These are phyloP conservation scores for Luehdorfia chinensis DNA, from an alignment of 1,140 invertebrate genomes.

Conservation along the genomic window DNA sequence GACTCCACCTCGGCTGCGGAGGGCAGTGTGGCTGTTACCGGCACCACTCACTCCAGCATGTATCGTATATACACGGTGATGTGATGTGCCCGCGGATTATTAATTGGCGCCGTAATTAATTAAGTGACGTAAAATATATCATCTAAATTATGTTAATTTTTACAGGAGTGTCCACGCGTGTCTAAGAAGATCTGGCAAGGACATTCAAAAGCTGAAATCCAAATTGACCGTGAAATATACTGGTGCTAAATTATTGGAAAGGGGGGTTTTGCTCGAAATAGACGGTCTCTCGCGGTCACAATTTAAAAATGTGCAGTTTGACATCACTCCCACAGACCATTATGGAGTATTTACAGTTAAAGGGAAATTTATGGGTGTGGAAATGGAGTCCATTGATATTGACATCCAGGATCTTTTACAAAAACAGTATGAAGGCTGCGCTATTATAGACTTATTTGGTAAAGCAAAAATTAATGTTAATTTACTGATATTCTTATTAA, in stretches of 20 bases:
- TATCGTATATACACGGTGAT: too few species aligned
- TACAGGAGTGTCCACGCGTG: slow-evolving; percentile 77
- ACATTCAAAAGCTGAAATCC: slow-evolving; percentile 78
- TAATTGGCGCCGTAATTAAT: too few species aligned
- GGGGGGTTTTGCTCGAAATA: slow-evolving; percentile 86
- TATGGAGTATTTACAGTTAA: slow-evolving; percentile 85
- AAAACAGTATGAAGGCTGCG: slow-evolving; percentile 87
- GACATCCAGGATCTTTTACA: slow-evolving; percentile 87
- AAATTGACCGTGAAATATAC: slow-evolving; percentile 84
- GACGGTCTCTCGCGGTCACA: slow-evolving; percentile 82
- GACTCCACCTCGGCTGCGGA: too few species aligned
- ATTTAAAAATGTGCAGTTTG: slow-evolving; percentile 88
- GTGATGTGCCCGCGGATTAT: too few species aligned
- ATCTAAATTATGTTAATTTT: too few species aligned
- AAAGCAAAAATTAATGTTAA: slow-evolving; percentile 89
- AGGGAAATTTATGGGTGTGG: slow-evolving; percentile 89
- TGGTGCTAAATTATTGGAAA: slow-evolving; percentile 84
- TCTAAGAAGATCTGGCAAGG: slow-evolving; percentile 72
- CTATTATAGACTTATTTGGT: slow-evolving; percentile 89
- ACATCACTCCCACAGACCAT: slow-evolving; percentile 83
- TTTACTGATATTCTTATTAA: slow-evolving; percentile 85
- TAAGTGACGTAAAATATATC: too few species aligned
- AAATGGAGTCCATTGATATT: slow-evolving; percentile 86
- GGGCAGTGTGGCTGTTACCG: too few species aligned
- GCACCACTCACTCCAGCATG: too few species aligned